Evolutionary conservation across 2,888 invertebrate genomes (phyloP).

Genomic region (Epinotia brunnichana): DNA sequence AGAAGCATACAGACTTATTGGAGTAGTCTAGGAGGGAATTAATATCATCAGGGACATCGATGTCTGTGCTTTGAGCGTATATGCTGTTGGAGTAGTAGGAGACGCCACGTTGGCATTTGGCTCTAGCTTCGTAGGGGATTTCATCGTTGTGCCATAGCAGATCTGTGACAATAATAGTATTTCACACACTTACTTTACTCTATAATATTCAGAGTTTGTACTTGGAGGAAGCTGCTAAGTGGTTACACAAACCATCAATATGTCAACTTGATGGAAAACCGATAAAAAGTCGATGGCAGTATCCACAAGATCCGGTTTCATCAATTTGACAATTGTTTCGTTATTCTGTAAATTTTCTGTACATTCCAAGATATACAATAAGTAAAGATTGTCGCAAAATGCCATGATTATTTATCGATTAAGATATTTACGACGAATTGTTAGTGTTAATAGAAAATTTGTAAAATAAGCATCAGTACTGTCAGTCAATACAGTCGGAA

Average conservation of each 20-base stretch:
- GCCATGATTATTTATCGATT: not conserved
- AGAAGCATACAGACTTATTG: slow-evolving; percentile 59
- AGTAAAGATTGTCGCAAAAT: not conserved
- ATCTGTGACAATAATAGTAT: slow-evolving; percentile 57
- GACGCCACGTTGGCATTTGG: slow-evolving; percentile 63
- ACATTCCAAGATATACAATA: not conserved
- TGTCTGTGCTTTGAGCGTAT: slow-evolving; percentile 62
- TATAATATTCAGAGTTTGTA: not conserved
- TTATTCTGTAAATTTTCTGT: not conserved
- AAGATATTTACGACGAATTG: not conserved
- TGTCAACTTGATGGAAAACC: not conserved
- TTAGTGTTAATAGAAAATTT: not conserved
- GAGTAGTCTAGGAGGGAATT: slow-evolving; percentile 62
- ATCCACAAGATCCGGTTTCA: not conserved
- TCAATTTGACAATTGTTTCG: not conserved
- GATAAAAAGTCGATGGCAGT: not conserved
- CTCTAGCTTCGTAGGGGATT: slow-evolving; percentile 65
- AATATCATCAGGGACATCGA: slow-evolving; percentile 58
- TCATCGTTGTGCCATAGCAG: slow-evolving; percentile 76
- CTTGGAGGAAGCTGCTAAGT: not conserved
- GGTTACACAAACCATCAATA: not conserved
- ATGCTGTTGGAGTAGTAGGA: slow-evolving; percentile 71
- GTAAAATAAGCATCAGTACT: not conserved
- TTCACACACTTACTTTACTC: not conserved
- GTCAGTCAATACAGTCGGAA: not conserved